Base-by-base conservation (phyloP, 2,888 invertebrate genomes). In the Ditula angustiorana region DNA sequence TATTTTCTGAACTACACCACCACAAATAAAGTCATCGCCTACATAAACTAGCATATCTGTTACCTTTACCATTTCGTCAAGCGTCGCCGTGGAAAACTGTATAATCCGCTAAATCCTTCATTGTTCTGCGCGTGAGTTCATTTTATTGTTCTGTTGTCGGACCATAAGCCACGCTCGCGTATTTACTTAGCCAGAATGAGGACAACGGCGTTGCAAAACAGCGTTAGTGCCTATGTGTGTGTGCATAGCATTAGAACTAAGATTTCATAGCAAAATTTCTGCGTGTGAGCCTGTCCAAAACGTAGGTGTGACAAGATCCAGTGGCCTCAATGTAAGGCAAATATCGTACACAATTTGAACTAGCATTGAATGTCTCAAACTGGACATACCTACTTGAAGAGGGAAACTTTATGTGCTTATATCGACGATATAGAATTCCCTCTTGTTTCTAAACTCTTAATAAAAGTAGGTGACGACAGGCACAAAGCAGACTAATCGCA, bases 81-180 rank as follows among this genome's bases (percentile, higher is more conserved):
- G 46, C 23, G n/a, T 58, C 46, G 46, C 52, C 56, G 49, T 52
- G 56, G 35, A 67, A 65, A 41, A 56, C 13, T 46, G 57, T 67
- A 69, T 69, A 66, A 69, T 70, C 70, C 68, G 58, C 64, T 61
- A 69, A 71, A 71, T 46, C 67, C 52, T 33, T 44, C 69, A 66
- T 70, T 73, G 69, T 70, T 71, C 66, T 67, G 58, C 44, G 37
- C 66, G 46, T 60, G 64, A 44, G 60, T 50, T 49, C 26, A 41
- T 47, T 69, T 68, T 69, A 70, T 68, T 67, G 69, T 68, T 64
- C 62, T 57, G 57, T 55, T 65, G 68, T 65, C 57, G 53, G 57
- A 35, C 13, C 53, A 23, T 53, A 60, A 66, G 55, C 63, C 56
- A 46, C 57, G 66, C 44, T 66, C 56, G 49, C 44, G 41, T 61